A percentile compares a stretch with the other conserved stretches of the same genome.
Evolutionary conservation across 2,888 invertebrate genomes (phyloP).

Genomic region (Drosophila vallismaia): DNA sequence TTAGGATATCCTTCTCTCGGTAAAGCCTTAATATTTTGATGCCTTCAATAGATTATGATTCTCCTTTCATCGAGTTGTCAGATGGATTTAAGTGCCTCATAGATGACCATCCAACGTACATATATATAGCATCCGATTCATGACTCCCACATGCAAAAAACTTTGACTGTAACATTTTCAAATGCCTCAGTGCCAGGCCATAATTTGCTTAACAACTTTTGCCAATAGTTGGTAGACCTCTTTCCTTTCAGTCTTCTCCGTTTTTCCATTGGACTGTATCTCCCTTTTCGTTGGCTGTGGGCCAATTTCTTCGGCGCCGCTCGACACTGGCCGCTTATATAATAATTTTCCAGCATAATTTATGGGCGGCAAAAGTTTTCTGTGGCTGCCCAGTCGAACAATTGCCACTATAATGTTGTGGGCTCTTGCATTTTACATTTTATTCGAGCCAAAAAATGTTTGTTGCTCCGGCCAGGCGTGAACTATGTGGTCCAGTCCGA

Average conservation of each 20-base stretch:
- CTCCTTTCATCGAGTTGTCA: conserved; percentile 5
- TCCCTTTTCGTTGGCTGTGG: conserved; percentile 51
- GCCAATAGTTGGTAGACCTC: conserved; percentile 51
- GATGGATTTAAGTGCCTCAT: conserved; percentile 29
- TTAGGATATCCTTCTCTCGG: too few relatives aligned
- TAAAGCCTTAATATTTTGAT: neutral
- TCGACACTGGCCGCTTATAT: conserved; percentile 72
- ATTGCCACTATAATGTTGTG: conserved; percentile 71
- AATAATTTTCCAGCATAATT: conserved; percentile 76
- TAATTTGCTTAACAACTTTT: conserved; percentile 78
- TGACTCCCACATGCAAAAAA: conserved; percentile 11
- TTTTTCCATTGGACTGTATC: conserved; percentile 1
- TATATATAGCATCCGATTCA: conserved; percentile 4
- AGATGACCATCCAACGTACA: neutral
- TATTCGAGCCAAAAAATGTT: conserved; percentile 56
- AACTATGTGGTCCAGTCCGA: conserved; percentile 63
- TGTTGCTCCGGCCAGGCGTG: conserved; percentile 58
- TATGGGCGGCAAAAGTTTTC: conserved; percentile 72
- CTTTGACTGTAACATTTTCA: conserved; percentile 39
- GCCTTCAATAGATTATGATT: neutral
- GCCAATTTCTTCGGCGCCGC: conserved; percentile 64
- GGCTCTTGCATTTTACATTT: conserved; percentile 63
- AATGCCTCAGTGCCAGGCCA: conserved; percentile 61
- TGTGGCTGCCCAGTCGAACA: conserved; percentile 70
- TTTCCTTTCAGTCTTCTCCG: conserved; percentile 3